These are phyloP conservation scores for Caenorhabditis sp. DNA, from an alignment of 2,888 invertebrate genomes.

Conservation along the genomic window DNA sequence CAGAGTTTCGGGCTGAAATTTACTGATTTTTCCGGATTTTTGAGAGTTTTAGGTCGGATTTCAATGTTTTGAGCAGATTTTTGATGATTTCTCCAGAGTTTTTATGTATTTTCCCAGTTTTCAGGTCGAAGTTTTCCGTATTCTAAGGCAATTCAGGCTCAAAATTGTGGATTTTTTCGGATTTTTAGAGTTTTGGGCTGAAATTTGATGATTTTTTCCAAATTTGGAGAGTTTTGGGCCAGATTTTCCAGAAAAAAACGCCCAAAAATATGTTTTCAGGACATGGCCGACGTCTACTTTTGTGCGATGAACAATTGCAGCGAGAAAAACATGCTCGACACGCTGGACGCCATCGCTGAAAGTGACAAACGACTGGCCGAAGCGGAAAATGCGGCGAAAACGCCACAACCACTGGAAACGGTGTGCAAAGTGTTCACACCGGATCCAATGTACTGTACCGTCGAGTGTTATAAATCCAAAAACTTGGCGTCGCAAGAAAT, in stretches of 20 bases:
- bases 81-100: no score
- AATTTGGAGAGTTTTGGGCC: background rate
- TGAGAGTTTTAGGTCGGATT: no score
- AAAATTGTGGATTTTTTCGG: no score
- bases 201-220: no score
- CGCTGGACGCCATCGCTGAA: conserved; percentile 29
- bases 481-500: conserved; percentile 9
- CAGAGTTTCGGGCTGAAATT: no score
- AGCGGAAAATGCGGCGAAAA: background rate
- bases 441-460: conserved; percentile 33
- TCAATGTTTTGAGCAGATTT: no score
- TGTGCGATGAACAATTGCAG: conserved; percentile 51
- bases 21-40: no score
- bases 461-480: conserved; percentile 6
- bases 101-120: no score
- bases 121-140: no score
- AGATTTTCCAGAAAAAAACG: no score
- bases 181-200: no score
- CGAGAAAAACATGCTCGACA: conserved; percentile 36
- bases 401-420: conserved; percentile 13
- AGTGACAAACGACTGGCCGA: conserved; percentile 10
- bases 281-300: conserved; percentile 50
- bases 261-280: conserved; percentile 14
- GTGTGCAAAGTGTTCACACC: conserved; percentile 14
- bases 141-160: no score